A percentile compares a stretch with the other conserved stretches of the same genome.
phyloP scores from a whole-genome alignment of 2,888 invertebrate species.

The Sphecodes monilicornis region DNA sequence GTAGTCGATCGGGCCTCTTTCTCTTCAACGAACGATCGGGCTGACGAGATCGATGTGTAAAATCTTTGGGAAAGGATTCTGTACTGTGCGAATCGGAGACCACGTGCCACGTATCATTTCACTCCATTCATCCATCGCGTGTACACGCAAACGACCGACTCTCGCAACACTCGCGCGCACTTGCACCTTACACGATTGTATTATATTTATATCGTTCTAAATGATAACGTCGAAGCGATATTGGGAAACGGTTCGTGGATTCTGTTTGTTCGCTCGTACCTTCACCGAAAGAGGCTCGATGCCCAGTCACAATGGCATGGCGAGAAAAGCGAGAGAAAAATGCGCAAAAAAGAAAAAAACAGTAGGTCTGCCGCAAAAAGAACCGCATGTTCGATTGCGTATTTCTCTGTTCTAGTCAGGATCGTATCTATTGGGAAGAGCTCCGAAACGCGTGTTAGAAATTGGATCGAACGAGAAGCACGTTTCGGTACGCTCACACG shows the following conservation, averaged over 20 bases:
- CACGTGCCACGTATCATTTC: constrained; percentile 4
- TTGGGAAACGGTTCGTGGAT: constrained; percentile 32
- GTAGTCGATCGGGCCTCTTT: background rate
- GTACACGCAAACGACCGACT: constrained; percentile 61
- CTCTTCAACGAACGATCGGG: background rate
- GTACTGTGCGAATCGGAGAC: constrained; percentile 30
- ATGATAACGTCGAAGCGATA: constrained; percentile 5
- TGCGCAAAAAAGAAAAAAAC: constrained; percentile 43
- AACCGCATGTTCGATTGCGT: constrained; percentile 18
- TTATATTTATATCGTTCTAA: background rate
- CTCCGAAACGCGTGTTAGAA: constrained; percentile 18
- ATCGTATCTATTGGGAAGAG: constrained; percentile 30
- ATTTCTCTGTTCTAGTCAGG: constrained; percentile 23
- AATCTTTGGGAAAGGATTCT: constrained; percentile 10
- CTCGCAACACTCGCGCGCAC: constrained; percentile 60
- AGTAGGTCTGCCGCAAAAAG: constrained; percentile 26
- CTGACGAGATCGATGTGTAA: constrained; percentile 18
- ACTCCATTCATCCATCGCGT: constrained; percentile 50
- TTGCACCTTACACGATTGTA: constrained; percentile 61
- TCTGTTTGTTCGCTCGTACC: constrained; percentile 46
- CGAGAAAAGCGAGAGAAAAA: constrained; percentile 63
- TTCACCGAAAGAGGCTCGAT: constrained; percentile 54
- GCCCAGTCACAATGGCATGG: constrained; percentile 53
- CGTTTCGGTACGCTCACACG: constrained; percentile 57
- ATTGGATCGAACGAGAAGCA: constrained; percentile 54